Evolutionary conservation across 2,113 vertebrate species (phyloP).

Genomic region (Zeus faber): DNA sequence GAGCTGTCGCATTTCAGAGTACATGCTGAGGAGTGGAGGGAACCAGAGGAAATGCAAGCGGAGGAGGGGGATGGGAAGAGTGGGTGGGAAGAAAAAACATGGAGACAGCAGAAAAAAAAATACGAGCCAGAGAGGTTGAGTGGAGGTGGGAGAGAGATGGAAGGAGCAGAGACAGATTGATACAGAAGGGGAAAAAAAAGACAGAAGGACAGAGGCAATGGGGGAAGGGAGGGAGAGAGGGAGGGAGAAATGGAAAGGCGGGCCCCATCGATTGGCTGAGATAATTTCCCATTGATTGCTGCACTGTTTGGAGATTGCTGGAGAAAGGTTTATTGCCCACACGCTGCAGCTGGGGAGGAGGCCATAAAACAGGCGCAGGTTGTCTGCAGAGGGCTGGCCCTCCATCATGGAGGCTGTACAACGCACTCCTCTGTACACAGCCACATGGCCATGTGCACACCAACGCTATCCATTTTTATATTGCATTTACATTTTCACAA

Average conservation of each 20-base stretch:
- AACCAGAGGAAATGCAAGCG: constrained; percentile 41
- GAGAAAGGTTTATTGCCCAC: constrained; percentile 77
- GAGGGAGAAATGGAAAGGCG: constrained; percentile 47
- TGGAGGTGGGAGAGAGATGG: constrained; percentile 53
- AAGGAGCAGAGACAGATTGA: constrained; percentile 59
- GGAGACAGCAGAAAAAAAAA: not conserved
- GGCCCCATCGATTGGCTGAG: constrained; percentile 73
- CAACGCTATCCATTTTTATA: too few relatives aligned
- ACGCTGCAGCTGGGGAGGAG: constrained; percentile 69
- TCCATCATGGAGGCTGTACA: constrained; percentile 53
- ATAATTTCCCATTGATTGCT: constrained; percentile 82
- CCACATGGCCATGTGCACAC: constrained; percentile 1
- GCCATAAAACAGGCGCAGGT: constrained; percentile 68
- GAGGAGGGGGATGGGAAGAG: not conserved
- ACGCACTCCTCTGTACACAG: constrained; percentile 22
- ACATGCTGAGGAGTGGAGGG: constrained; percentile 43
- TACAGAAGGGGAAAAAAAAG: constrained; percentile 29
- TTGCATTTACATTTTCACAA: constrained; percentile 31
- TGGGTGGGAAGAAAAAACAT: not conserved
- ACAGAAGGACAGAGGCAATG: constrained; percentile 1
- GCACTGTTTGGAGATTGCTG: constrained; percentile 74
- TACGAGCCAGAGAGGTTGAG: constrained; percentile 12
- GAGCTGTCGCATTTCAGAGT: constrained; percentile 65
- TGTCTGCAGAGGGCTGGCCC: constrained; percentile 59
- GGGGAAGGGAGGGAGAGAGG: constrained; percentile 47